A percentile compares a stretch with the other conserved stretches of the same genome.
Evolutionary conservation across 2,888 invertebrate genomes (phyloP).

Genomic region (Conus canariensis): DNA sequence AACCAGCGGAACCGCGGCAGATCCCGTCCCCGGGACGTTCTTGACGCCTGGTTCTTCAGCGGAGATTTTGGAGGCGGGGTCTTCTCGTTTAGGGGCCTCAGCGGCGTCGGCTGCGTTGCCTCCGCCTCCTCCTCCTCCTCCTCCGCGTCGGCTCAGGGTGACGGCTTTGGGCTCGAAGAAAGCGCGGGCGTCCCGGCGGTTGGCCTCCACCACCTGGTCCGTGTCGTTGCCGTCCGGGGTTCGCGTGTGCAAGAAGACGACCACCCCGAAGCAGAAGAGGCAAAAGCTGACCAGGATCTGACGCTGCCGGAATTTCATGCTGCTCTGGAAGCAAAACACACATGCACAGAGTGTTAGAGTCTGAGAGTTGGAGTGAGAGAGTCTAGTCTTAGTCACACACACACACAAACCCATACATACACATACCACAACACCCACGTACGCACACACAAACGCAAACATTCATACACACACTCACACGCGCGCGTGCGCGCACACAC

Average conservation of each 20-base stretch:
- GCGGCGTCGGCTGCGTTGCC: neutral
- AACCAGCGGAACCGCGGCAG: neutral
- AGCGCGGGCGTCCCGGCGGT: neutral
- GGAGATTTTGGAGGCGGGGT: no score
- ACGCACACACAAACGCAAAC: neutral
- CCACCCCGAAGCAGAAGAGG: neutral
- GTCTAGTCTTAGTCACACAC: neutral
- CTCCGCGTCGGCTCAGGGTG: no score
- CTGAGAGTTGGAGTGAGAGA: neutral
- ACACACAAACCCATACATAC: no score
- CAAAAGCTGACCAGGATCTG: neutral
- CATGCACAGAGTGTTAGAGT: neutral
- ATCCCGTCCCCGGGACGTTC: no score
- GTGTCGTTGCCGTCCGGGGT: neutral
- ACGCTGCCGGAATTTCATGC: constrained; percentile 9
- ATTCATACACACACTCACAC: neutral
- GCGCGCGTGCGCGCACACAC: neutral
- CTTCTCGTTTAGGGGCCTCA: neutral
- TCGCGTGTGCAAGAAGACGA: neutral
- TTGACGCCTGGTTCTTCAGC: neutral
- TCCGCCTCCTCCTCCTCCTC: no score
- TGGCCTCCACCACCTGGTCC: neutral
- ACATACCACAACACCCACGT: no score
- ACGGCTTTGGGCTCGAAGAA: neutral
- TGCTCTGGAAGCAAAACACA: neutral